A percentile compares a stretch with the other conserved stretches of the same genome.
phyloP scores from a whole-genome alignment of 2,797 vertebrate species.

The Thalassophryne amazonica region DNA sequence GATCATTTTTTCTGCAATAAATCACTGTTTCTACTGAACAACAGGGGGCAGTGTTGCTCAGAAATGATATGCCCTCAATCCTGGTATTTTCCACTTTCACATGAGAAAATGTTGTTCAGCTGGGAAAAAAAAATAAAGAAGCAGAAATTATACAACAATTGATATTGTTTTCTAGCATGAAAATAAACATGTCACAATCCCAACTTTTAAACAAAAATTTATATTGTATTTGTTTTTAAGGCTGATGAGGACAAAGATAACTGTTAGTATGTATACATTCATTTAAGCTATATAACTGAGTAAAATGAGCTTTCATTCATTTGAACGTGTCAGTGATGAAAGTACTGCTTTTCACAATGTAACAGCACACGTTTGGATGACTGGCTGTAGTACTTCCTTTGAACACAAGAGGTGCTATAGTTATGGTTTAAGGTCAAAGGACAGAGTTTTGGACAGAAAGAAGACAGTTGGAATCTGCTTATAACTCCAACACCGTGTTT shows the following conservation, averaged over 20 bases:
- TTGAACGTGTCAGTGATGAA: conserved; percentile 1
- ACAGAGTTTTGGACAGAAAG: not conserved
- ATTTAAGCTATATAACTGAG: not conserved
- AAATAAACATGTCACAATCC: conserved; percentile 24
- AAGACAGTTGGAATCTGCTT: not conserved
- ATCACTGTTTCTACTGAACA: conserved; percentile 23
- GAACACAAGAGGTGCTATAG: conserved; percentile 35
- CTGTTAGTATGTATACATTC: not conserved
- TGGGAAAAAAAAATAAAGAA: conserved; percentile 4
- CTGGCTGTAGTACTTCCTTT: conserved; percentile 12
- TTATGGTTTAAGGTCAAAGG: conserved; percentile 49
- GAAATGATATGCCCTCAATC: conserved; percentile 2
- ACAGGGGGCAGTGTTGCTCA: conserved; percentile 59
- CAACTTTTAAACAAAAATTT: not conserved
- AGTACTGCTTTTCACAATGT: not conserved
- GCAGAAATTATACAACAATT: conserved; percentile 15
- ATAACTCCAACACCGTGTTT: not conserved
- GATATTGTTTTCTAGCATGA: conserved; percentile 13
- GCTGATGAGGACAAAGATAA: not conserved
- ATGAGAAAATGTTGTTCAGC: conserved; percentile 11
- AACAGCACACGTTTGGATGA: too few relatives aligned
- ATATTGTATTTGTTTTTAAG: not conserved
- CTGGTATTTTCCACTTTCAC: not conserved
- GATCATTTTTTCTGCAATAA: not conserved
- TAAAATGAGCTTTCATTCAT: not conserved